Percentiles rank a stretch among this genome's conserved stretches.
phyloP scores from a whole-genome alignment of 2,113 vertebrate genomes.

The Chloropsis hardwickii region DNA sequence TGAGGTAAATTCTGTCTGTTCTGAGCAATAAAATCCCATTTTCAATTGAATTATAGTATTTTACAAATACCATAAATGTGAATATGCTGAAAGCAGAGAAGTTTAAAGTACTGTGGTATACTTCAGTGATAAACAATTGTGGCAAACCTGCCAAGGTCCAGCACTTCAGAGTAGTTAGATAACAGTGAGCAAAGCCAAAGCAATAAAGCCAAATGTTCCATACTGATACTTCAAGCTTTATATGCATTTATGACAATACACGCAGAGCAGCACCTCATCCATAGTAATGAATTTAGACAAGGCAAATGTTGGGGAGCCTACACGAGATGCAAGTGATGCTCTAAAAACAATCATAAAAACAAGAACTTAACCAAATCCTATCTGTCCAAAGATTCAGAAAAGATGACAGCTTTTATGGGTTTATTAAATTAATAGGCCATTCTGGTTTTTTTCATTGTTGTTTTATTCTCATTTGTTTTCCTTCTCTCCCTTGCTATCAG shows the following conservation, averaged over 20 bases:
- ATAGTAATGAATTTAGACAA: background rate
- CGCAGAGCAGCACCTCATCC: background rate
- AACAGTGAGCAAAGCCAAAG: background rate
- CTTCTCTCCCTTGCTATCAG: background rate
- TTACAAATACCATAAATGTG: background rate
- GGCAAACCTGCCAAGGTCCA: background rate
- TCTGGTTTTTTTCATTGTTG: background rate
- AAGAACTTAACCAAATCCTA: background rate
- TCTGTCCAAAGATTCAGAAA: background rate
- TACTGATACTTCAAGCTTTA: slow-evolving; percentile 1
- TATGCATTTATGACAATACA: background rate
- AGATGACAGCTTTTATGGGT: background rate
- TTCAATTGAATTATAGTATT: background rate
- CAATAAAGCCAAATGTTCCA: background rate
- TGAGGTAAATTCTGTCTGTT: background rate
- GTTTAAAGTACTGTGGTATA: background rate
- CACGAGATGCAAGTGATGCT: background rate
- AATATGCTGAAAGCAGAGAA: background rate
- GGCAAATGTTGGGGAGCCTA: background rate
- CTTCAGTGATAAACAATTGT: background rate
- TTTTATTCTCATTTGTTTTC: background rate
- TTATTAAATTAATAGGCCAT: background rate
- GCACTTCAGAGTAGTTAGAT: background rate
- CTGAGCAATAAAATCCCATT: background rate
- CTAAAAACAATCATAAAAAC: background rate